Conservation (phyloP, 2,797 vertebrate genomes). For the Pseudomugil tenellus region DNA sequence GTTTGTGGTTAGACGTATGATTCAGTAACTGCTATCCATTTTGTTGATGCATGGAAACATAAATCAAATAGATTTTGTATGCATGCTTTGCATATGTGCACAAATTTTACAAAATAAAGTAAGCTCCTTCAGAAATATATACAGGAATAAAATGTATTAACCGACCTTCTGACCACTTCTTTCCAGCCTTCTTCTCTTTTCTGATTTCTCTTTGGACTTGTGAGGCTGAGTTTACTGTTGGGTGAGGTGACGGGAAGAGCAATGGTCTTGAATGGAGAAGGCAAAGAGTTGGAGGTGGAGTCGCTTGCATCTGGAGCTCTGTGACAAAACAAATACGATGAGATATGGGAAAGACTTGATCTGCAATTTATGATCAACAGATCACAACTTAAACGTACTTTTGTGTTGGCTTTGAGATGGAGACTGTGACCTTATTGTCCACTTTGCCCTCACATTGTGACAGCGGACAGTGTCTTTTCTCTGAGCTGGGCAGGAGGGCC, state of each 20-base stretch:
- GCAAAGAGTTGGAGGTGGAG: conserved; percentile 85
- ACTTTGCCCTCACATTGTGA: conserved; percentile 85
- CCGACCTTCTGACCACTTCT: conserved; percentile 95
- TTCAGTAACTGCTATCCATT: background rate
- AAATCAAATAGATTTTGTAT: background rate
- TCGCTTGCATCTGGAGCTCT: conserved; percentile 83
- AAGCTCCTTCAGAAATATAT: background rate
- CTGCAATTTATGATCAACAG: background rate
- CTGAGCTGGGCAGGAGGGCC: conserved; percentile 68
- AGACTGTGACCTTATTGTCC: conserved; percentile 87
- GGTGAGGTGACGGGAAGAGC: conserved; percentile 91
- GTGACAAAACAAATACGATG: conserved; percentile 19
- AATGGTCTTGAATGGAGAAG: conserved; percentile 90
- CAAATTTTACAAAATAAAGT: background rate
- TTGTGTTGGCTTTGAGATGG: conserved; percentile 89
- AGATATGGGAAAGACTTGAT: background rate
- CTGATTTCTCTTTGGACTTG: conserved; percentile 96
- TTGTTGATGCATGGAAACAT: background rate
- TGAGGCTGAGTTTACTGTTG: conserved; percentile 95
- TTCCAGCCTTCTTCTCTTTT: conserved; percentile 99
- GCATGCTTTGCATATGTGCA: background rate
- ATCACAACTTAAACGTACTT: conserved; percentile 81
- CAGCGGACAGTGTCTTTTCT: conserved; percentile 86
- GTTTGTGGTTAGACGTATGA: background rate
- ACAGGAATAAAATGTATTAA: background rate